A percentile compares a stretch with the other conserved stretches of the same genome.
Conservation (phyloP, 2,797 vertebrate genomes). For the Periparus ater region DNA sequence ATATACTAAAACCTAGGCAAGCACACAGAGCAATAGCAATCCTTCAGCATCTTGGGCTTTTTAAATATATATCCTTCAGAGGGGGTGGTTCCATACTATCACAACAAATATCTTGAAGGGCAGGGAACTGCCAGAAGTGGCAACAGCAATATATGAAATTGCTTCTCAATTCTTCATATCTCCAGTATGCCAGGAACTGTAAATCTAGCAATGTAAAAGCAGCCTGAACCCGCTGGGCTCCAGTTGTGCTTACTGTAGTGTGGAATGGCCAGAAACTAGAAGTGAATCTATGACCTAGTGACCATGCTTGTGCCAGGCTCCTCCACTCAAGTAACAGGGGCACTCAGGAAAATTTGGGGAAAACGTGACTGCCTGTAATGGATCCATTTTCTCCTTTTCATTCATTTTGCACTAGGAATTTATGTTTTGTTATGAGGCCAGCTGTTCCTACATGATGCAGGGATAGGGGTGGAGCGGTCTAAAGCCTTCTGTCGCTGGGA, state of each 20-base stretch:
- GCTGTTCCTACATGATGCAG: background rate
- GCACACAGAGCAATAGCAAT: background rate
- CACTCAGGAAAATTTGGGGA: background rate
- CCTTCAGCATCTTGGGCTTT: background rate
- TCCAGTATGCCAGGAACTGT: constrained; percentile 28
- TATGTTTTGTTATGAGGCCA: background rate
- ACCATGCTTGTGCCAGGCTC: background rate
- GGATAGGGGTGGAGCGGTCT: background rate
- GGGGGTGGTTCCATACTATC: constrained; percentile 13
- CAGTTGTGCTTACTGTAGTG: background rate
- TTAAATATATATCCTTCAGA: background rate
- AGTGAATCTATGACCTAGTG: background rate
- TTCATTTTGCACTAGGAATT: background rate
- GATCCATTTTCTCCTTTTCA: background rate
- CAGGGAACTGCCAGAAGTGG: constrained; percentile 38
- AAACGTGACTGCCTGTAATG: background rate
- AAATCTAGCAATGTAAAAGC: constrained; percentile 46
- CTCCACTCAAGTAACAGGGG: background rate
- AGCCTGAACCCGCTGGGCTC: background rate
- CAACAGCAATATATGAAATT: constrained; percentile 61
- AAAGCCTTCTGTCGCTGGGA: background rate
- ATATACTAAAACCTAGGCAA: background rate
- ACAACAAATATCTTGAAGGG: constrained; percentile 40
- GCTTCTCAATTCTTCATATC: constrained; percentile 50
- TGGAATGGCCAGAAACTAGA: background rate